Base-by-base conservation (phyloP, 2,113 vertebrate species). In the Rhinogobius similis region DNA sequence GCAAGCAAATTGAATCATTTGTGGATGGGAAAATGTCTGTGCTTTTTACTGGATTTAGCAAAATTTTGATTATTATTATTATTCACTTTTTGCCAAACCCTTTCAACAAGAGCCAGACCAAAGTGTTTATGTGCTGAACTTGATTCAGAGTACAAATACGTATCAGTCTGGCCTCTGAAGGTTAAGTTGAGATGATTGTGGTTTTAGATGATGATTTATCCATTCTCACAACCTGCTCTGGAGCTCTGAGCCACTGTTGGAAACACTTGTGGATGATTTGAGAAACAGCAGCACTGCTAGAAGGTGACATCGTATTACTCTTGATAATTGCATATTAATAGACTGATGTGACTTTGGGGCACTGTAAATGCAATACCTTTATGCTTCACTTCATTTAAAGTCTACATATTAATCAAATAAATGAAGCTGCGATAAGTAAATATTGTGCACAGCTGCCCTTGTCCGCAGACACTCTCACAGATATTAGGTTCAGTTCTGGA, bases 401-500 rank as follows among this genome's bases (percentile, higher is more conserved):
- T 29, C 16, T 36, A n/a, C 16, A 36, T 38, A 36, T 36, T 11
- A 36, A 61, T 61, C 58, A 32, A 61, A 36, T 11, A 61, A 36
- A 36, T 61, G 58, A 61, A 61, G 27, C 29, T 11, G 29, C 38
- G 27, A 61, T 61, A 61, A 36, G 29, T 61, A 36, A 61, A 24
- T 46, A 63, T 24, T 24, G 27, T 4, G 13, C 7, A 21, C 58
- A 61, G 14, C 62, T 63, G 39, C n/a, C 62, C 32, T 38, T 39
- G n/a, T 39, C 21, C 10, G n/a, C 39, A 43, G 36, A 48, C 23
- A 10, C 20, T 24, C 68, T 48, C 32, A 67, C 67, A 39, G n/a
- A 79, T 38, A 67, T 48, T 70, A 38, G 27, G 44, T 70, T 66
- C 10, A 39, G 8, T 75, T 74, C 52, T 50, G 18, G 32, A 63